Evolutionary conservation across 2,888 invertebrate species (phyloP).

Genomic region (Campoplex capitator): DNA sequence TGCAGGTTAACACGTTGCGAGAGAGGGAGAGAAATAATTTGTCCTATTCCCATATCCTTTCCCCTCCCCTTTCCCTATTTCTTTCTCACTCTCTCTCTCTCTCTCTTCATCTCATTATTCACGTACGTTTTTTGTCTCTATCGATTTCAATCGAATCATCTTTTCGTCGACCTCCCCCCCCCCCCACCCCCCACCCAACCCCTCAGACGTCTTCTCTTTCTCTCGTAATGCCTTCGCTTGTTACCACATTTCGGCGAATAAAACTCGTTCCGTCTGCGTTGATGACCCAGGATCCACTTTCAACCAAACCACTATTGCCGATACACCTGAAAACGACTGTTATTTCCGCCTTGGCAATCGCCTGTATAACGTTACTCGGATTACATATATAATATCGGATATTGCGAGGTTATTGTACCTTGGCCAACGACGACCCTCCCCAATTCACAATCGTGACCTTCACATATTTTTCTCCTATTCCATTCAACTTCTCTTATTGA

Average conservation of each 20-base stretch:
- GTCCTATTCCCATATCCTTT: constrained; percentile 47
- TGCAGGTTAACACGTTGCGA: constrained; percentile 28
- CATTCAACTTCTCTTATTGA: background rate
- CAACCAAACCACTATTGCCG: constrained; percentile 24
- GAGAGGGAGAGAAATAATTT: constrained; percentile 47
- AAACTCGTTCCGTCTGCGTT: constrained; percentile 42
- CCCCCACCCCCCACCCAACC: background rate
- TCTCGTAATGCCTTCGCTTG: background rate
- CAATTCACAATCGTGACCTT: background rate
- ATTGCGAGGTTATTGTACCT: constrained; percentile 2
- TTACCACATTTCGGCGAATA: constrained; percentile 35
- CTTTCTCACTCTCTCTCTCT: background rate
- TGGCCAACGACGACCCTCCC: background rate
- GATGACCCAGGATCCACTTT: constrained; percentile 32
- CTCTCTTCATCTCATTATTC: background rate
- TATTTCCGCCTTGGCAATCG: constrained; percentile 53
- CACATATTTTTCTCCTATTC: background rate
- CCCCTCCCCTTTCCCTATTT: constrained; percentile 17
- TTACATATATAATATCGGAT: background rate
- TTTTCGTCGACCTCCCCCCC: background rate
- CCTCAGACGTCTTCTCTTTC: background rate
- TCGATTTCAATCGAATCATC: constrained; percentile 28
- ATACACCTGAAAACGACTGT: constrained; percentile 33
- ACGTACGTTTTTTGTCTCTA: constrained; percentile 22
- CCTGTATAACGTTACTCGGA: constrained; percentile 25